A percentile compares a stretch with the other conserved stretches of the same genome.
phyloP scores from a whole-genome alignment of 2,797 vertebrate genomes.

The Phataginus tetradactyla region DNA sequence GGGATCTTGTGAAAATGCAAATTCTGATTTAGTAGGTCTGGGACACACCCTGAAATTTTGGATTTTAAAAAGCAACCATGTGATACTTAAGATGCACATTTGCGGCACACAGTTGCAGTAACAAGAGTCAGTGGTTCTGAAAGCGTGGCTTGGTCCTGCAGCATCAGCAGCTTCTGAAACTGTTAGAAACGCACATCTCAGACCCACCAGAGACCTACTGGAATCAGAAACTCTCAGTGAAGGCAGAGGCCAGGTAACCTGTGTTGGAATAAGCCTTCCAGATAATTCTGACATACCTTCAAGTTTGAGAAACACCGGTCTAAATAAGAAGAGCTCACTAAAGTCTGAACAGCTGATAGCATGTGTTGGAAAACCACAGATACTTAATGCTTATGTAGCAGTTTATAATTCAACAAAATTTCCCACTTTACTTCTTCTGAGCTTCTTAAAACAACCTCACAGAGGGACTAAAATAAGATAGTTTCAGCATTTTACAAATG shows the following conservation, averaged over 20 bases:
- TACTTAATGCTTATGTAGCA: not conserved
- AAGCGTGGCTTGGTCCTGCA: not conserved
- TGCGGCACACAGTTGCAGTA: not conserved
- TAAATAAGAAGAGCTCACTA: not conserved
- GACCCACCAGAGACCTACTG: not conserved
- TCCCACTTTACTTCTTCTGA: constrained; percentile 18
- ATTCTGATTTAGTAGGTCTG: not conserved
- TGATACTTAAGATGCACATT: not conserved
- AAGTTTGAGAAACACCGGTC: not conserved
- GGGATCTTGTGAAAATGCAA: not conserved
- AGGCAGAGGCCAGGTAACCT: not conserved
- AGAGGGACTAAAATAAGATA: constrained; percentile 45
- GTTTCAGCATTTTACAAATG: constrained; percentile 40
- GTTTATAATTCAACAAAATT: not conserved
- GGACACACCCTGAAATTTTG: not conserved
- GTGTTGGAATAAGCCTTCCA: not conserved
- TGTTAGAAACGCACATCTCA: not conserved
- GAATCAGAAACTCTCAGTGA: not conserved
- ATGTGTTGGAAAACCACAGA: not conserved
- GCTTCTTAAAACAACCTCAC: constrained; percentile 45
- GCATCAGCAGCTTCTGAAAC: not conserved
- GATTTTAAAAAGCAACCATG: not conserved
- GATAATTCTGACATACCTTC: not conserved
- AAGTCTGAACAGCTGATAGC: not conserved
- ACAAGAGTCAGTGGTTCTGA: not conserved